Evolutionary conservation across 2,113 vertebrate species (phyloP), one percentile per base, ranked within the genome.

Genomic region (Pomatostomus ruficeps): DNA sequence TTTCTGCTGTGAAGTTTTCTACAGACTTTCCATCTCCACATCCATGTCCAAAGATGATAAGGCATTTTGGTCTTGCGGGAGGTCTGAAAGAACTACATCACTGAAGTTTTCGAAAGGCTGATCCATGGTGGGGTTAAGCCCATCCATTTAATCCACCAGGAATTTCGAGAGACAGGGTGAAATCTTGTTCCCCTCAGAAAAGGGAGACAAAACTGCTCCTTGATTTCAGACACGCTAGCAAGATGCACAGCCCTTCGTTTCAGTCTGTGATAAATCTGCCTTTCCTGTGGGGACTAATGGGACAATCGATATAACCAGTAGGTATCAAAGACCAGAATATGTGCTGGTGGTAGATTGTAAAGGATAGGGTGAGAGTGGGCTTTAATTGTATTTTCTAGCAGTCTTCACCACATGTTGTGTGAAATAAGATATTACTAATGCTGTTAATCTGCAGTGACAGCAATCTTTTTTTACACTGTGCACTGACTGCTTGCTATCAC

Each of bases 341-440:
- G 16, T 38, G 38, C 33, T 76, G 18, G 29, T 14, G 7, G 43
- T 58, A 46, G 22, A 55, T 61, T 3, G 2, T 29, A 75, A 88
- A 75, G 29, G 46, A 57, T 14, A 45, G 8, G 15, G 14, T 74
- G 33, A 86, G 23, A 6, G 3, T 48, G 46, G 72, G 38, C 43
- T 95, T 91, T 72, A 78, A 77, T 38, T 87, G n/a, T 59, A 25
- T 86, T 72, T 10, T 7, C 62, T 74, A 76, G 73, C 80, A 87
- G 48, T 52, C 68, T 66, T 92, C 83, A 61, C 52, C 52, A 19
- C 54, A 55, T 70, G 35, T 49, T 25, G 33, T 68, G 61, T 79
- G 91, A 92, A 95, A 94, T 87, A 80, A 82, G 43, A 79, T 85
- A 84, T 87, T 93, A 42, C 70, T 87, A 78, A 92, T 49, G 65